Evolutionary conservation across 1,140 invertebrate genomes (phyloP).

Genomic region (Panagrolaimus sp.): DNA sequence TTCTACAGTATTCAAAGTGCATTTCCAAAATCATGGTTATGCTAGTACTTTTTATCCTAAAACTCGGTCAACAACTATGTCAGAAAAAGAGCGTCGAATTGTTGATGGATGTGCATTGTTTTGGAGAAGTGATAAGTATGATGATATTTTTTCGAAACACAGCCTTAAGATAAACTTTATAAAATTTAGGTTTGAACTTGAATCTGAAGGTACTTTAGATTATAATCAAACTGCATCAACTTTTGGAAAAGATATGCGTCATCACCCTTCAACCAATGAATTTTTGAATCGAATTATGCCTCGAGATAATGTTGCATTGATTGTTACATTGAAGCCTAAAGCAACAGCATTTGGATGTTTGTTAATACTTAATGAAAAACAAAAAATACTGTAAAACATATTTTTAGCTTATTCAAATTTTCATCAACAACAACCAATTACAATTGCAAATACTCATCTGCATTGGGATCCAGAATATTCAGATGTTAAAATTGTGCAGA

Average conservation of each 20-base stretch:
- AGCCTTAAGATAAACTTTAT: slow-evolving; percentile 17
- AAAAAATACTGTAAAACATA: slow-evolving; percentile 54
- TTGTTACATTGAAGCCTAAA: slow-evolving; percentile 64
- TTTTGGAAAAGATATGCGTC: slow-evolving; percentile 86
- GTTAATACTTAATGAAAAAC: slow-evolving; percentile 5
- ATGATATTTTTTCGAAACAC: too few relatives aligned
- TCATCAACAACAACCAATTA: slow-evolving; percentile 57
- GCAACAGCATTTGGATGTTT: slow-evolving; percentile 55
- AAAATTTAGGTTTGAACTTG: slow-evolving; percentile 75
- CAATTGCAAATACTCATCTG: slow-evolving; percentile 65
- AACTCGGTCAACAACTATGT: slow-evolving; percentile 96
- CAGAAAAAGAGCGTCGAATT: slow-evolving; percentile 86
- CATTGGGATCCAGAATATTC: slow-evolving; percentile 99
- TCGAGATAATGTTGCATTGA: slow-evolving; percentile 96
- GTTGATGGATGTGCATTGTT: slow-evolving; percentile 99
- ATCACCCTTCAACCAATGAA: slow-evolving; percentile 22
- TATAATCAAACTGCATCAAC: slow-evolving; percentile 86
- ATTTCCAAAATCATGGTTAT: slow-evolving; percentile 77
- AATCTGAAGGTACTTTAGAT: slow-evolving; percentile 89
- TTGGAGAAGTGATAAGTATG: slow-evolving; percentile 78
- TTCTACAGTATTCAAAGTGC: slow-evolving; percentile 89
- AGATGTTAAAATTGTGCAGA: slow-evolving; percentile 99
- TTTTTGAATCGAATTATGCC: slow-evolving; percentile 78
- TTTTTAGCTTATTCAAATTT: slow-evolving; percentile 70
- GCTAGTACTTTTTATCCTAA: slow-evolving; percentile 98